Conservation (phyloP, 2,113 vertebrate species). For the Scatophagus argus region DNA sequence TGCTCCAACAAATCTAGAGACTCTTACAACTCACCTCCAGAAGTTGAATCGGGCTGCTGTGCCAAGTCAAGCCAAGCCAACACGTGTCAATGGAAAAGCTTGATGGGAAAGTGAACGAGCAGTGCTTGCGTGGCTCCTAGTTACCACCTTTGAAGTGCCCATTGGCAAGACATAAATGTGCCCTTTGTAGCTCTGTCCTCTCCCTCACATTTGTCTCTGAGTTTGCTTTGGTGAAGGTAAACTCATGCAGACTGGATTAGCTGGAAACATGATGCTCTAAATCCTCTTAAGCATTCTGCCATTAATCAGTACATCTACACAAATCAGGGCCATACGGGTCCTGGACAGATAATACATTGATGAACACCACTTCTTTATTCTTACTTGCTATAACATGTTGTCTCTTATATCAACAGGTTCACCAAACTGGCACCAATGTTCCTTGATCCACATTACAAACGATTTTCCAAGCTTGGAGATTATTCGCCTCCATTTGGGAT, state of each 20-base stretch:
- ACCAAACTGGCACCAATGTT: conserved; percentile 76
- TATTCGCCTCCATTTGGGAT: conserved; percentile 77
- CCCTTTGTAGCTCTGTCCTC: conserved; percentile 2
- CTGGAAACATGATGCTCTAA: conserved; percentile 46
- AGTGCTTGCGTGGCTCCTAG: neutral
- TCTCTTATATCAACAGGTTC: conserved; percentile 68
- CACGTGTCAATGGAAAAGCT: too few relatives aligned
- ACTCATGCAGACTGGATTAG: conserved; percentile 49
- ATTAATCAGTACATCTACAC: conserved; percentile 35
- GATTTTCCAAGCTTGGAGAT: conserved; percentile 60
- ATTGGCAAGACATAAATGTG: neutral
- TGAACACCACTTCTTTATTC: conserved; percentile 3
- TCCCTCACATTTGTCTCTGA: conserved; percentile 4
- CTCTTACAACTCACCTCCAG: too few relatives aligned
- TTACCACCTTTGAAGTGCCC: neutral
- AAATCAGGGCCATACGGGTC: conserved; percentile 25
- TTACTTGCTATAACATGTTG: conserved; percentile 36
- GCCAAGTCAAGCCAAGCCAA: too few relatives aligned
- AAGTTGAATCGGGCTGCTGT: too few relatives aligned
- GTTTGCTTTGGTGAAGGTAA: conserved; percentile 41
- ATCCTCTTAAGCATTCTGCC: conserved; percentile 56
- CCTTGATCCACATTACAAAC: conserved; percentile 75
- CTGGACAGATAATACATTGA: conserved; percentile 5
- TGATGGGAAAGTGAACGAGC: neutral
- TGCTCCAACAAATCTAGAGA: too few relatives aligned